Evolutionary conservation across 2,797 vertebrate genomes (phyloP).

Genomic region (Enteromius mattozi): DNA sequence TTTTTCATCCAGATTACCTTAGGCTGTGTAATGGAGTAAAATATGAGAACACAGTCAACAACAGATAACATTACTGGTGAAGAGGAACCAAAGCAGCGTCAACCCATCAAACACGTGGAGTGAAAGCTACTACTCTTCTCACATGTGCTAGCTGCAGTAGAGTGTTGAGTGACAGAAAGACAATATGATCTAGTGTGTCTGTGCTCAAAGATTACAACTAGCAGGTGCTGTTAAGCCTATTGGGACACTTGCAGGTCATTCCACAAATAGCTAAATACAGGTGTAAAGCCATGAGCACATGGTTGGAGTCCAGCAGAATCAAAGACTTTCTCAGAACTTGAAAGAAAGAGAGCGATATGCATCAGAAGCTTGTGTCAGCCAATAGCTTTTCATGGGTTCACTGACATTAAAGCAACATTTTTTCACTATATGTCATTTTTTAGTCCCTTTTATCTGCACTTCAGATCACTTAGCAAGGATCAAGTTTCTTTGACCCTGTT

Average conservation of each 20-base stretch:
- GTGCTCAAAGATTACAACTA: constrained; percentile 19
- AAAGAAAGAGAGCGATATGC: background rate
- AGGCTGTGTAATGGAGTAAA: constrained; percentile 74
- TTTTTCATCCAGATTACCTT: constrained; percentile 99
- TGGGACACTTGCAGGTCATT: background rate
- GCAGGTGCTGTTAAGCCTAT: constrained; percentile 33
- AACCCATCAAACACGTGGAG: background rate
- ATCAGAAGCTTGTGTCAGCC: background rate
- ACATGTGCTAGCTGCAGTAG: background rate
- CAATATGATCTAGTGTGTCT: constrained; percentile 7
- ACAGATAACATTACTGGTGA: background rate
- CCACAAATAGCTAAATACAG: constrained; percentile 33
- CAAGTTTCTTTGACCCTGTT: background rate
- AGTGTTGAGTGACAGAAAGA: constrained; percentile 1
- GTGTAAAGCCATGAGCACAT: constrained; percentile 41
- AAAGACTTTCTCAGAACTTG: constrained; percentile 11
- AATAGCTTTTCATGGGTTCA: background rate
- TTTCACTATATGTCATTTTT: background rate
- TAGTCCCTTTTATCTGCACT: background rate
- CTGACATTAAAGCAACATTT: background rate
- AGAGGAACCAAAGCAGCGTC: background rate
- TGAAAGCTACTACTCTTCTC: background rate
- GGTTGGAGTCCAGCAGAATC: constrained; percentile 6
- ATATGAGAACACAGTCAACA: constrained; percentile 1
- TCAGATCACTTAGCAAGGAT: background rate